Percentiles rank a stretch among this genome's conserved stretches.
phyloP scores from a whole-genome alignment of 2,888 invertebrate genomes.

The Agrilus mali region DNA sequence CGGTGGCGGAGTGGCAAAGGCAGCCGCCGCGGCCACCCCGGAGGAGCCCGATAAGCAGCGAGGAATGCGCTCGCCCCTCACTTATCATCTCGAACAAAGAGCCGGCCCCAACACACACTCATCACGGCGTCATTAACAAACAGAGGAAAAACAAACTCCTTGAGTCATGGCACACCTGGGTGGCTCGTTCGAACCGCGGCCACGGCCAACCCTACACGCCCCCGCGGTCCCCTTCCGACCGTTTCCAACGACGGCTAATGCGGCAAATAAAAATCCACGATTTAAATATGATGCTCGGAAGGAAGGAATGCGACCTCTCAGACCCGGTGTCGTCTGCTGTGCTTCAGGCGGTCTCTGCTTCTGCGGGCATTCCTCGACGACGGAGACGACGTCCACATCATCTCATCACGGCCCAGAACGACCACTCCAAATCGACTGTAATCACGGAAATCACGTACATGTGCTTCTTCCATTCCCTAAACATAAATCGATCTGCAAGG shows the following conservation, averaged over 20 bases:
- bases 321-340: conserved; percentile 29
- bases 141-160: conserved; percentile 33
- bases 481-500: no score
- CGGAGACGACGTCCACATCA: not conserved
- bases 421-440: no score
- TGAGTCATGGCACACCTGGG: conserved; percentile 32
- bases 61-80: conserved; percentile 23
- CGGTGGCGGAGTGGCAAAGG: conserved; percentile 21
- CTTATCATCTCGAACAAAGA: conserved; percentile 22
- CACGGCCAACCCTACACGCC: conserved; percentile 4
- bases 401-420: no score
- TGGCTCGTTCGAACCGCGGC: conserved; percentile 23
- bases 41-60: conserved; percentile 28
- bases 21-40: conserved; percentile 25
- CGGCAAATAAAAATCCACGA: conserved; percentile 22
- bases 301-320: conserved; percentile 29
- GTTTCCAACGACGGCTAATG: conserved; percentile 9
- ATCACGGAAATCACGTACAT: no score
- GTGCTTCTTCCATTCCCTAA: no score
- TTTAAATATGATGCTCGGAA: conserved; percentile 24
- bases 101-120: conserved; percentile 29
- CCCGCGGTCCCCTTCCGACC: conserved; percentile 11
- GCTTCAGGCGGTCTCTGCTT: conserved; percentile 4
- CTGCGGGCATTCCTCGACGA: not conserved
- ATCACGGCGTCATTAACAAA: conserved; percentile 36